Evolutionary conservation across 2,888 invertebrate species (phyloP).

Genomic region (Lagria hirta): DNA sequence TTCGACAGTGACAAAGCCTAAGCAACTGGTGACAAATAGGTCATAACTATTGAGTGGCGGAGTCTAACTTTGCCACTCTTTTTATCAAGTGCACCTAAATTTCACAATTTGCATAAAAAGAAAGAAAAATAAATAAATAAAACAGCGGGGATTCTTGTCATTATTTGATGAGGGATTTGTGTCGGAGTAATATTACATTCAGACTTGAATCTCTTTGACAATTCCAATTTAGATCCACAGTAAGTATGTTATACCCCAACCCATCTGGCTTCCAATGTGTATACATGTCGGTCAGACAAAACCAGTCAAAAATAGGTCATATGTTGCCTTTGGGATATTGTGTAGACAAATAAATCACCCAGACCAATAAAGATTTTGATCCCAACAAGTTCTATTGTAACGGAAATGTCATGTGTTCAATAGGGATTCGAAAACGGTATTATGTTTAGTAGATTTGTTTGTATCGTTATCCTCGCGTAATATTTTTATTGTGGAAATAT

Average conservation of each 20-base stretch:
- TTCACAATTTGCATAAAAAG: too few species aligned
- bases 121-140: too few species aligned
- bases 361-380: constrained; percentile 34
- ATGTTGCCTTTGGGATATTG: constrained; percentile 30
- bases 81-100: too few species aligned
- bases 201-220: too few species aligned
- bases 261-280: constrained; percentile 16
- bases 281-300: constrained; percentile 9
- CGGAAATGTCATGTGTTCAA: constrained; percentile 26
- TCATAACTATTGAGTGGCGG: too few species aligned
- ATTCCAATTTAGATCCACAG: too few species aligned
- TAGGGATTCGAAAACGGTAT: constrained; percentile 20
- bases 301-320: constrained; percentile 33
- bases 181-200: too few species aligned
- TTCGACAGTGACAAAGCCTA: too few species aligned
- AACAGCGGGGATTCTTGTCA: too few species aligned
- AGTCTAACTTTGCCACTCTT: too few species aligned
- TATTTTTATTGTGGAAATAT: constrained; percentile 16
- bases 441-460: constrained; percentile 22
- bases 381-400: constrained; percentile 31
- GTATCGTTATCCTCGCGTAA: constrained; percentile 17
- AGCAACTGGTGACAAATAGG: too few species aligned
- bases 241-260: constrained; percentile 6
- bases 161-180: too few species aligned
- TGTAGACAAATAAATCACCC: constrained; percentile 33